Base-by-base conservation (phyloP, 2,888 invertebrate species). In the Octodonta nipae region DNA sequence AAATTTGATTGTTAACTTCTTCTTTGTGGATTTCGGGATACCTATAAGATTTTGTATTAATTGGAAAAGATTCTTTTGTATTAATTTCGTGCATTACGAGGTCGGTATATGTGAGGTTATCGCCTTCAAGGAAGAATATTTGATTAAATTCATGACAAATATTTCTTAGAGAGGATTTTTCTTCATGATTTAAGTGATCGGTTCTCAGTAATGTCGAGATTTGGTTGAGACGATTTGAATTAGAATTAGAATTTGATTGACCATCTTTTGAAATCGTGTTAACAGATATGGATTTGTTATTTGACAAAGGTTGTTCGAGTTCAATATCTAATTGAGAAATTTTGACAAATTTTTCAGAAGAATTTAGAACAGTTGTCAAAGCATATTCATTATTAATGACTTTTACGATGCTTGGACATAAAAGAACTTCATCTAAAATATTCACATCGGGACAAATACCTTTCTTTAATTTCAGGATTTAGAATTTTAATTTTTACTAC, bases 11-110 rank as follows among this genome's bases (percentile, higher is more conserved):
- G 4, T 49, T 30, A n/a, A 53, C 42, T 37, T 53, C 52, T 12
- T 38, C 30, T 41, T 53, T 51, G 32, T 50, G 49, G n/a, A 44
- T 31, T 37, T 53, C 40, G 4, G 47, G 51, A 25, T 42, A 52
- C 20, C 49, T 26, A 36, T 53, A 53, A 3, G n/a, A 7, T 24
- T 34, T 34, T 4, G 12, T 13, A 17, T 31, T 35, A 15, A 35
- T 31, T 6, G 30, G 31, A 10, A 5, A 13, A 12, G 7, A 17
- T n/a, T 36, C 14, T 10, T 32, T 43, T 5, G 44, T 40, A 14
- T 28, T 34, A 12, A 52, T 52, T 27, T 37, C 33, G 26, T 49
- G 48, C 28, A 39, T 33, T 0, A 44, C 26, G 3, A 35, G 26
- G 30, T 48, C 34, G 5, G 50, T 50, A 13, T n/a, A 33, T 10